Evolutionary conservation across 1,140 invertebrate species (phyloP).

Genomic region (Ceratosolen fusciceps): DNA sequence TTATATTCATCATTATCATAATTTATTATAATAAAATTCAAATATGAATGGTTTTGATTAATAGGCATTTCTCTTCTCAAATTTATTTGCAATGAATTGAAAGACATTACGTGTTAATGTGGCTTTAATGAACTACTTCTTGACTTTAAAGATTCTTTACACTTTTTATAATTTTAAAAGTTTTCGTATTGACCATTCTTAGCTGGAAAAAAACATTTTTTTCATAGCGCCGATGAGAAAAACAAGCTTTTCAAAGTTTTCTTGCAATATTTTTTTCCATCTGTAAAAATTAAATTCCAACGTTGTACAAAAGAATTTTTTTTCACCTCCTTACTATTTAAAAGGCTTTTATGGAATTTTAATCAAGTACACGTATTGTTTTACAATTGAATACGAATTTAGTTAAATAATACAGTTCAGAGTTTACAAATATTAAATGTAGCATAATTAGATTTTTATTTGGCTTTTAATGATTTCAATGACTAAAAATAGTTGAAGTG

Average conservation of each 20-base stretch:
- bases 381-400: too few species aligned
- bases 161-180: constrained; percentile 12
- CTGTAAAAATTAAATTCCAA: constrained; percentile 33
- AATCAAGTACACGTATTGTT: neutral
- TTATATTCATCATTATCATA: neutral
- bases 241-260: constrained; percentile 42
- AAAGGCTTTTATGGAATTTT: constrained; percentile 2
- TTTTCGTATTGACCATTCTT: constrained; percentile 36
- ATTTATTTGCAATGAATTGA: neutral
- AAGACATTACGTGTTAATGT: constrained; percentile 13
- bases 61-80: neutral
- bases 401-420: too few species aligned
- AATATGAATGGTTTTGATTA: neutral
- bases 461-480: too few species aligned
- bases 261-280: constrained; percentile 1
- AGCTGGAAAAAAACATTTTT: constrained; percentile 19
- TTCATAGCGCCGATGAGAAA: neutral
- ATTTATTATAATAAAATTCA: neutral
- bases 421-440: too few species aligned
- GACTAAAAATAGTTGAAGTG: too few species aligned
- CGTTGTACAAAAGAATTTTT: neutral
- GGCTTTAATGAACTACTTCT: neutral
- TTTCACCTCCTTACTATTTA: neutral
- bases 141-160: constrained; percentile 21
- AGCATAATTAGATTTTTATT: too few species aligned